A percentile compares a stretch with the other conserved stretches of the same genome.
Evolutionary conservation across 1,140 invertebrate species (phyloP).

Genomic region (Leptinotarsa lineolata): DNA sequence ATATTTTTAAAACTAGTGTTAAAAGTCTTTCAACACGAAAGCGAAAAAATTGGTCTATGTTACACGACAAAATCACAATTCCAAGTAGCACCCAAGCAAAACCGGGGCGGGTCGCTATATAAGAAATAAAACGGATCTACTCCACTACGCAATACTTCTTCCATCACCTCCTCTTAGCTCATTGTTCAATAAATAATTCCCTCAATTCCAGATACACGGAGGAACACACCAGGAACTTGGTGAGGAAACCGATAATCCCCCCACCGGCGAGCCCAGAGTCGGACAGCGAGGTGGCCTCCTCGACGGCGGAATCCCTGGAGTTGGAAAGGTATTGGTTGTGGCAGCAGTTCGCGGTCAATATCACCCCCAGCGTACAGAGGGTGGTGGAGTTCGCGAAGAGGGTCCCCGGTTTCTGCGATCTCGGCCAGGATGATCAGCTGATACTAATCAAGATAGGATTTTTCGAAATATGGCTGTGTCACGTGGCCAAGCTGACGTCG

Average conservation of each 20-base stretch:
- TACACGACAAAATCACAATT: too few species aligned
- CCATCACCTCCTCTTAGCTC: too few species aligned
- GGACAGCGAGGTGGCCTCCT: constrained; percentile 64
- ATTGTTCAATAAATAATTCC: not conserved
- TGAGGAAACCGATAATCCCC: constrained; percentile 74
- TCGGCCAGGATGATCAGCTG: constrained; percentile 91
- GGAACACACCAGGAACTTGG: constrained; percentile 73
- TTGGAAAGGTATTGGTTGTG: constrained; percentile 73
- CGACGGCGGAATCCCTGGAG: constrained; percentile 69
- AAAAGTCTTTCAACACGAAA: too few species aligned
- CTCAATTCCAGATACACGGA: constrained; percentile 71
- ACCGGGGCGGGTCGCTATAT: too few species aligned
- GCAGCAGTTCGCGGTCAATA: constrained; percentile 76
- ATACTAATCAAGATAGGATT: constrained; percentile 95
- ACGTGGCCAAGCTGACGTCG: constrained; percentile 81
- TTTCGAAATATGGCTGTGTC: constrained; percentile 94
- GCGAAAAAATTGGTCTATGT: too few species aligned
- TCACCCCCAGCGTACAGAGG: constrained; percentile 85
- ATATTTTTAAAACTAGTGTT: too few species aligned
- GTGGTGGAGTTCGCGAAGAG: constrained; percentile 94
- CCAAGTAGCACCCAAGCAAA: too few species aligned
- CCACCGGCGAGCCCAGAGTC: constrained; percentile 54
- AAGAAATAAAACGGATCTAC: too few species aligned
- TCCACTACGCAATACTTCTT: too few species aligned
- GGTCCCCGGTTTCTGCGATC: constrained; percentile 84